Evolutionary conservation across 1,140 invertebrate species (phyloP).

Genomic region (Apis dorsata): DNA sequence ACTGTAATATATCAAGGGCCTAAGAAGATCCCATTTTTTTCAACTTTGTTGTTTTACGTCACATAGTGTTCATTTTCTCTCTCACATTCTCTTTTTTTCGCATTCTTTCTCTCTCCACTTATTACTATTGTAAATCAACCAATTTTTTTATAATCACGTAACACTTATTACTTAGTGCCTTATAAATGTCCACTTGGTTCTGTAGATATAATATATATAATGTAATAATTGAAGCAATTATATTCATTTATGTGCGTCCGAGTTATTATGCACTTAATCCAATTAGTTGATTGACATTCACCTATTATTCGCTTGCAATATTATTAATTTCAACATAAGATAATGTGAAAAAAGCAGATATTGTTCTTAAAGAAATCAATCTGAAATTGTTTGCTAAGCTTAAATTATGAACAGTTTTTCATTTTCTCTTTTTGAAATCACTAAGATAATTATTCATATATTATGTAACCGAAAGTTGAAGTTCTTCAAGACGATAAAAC

Average conservation of each 20-base stretch:
- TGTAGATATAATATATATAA: slow-evolving; percentile 41
- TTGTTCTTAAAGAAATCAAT: slow-evolving; percentile 4
- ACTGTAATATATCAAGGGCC: slow-evolving; percentile 57
- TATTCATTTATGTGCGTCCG: slow-evolving; percentile 61
- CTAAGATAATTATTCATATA: neutral
- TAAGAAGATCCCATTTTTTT: slow-evolving; percentile 45
- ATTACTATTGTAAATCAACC: slow-evolving; percentile 55
- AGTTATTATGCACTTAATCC: slow-evolving; percentile 59
- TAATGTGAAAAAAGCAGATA: slow-evolving; percentile 10
- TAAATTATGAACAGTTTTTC: neutral
- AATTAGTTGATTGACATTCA: slow-evolving; percentile 43
- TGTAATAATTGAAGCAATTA: slow-evolving; percentile 66
- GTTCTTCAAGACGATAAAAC: slow-evolving; percentile 41
- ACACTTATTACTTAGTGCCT: slow-evolving; percentile 66
- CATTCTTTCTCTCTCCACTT: slow-evolving; percentile 7
- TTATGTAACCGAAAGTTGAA: slow-evolving; percentile 32
- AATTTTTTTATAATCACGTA: slow-evolving; percentile 49
- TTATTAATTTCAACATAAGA: slow-evolving; percentile 17
- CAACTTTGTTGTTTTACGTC: slow-evolving; percentile 20
- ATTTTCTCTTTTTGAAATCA: neutral
- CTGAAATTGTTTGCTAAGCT: neutral
- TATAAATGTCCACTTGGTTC: slow-evolving; percentile 65
- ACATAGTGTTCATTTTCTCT: neutral
- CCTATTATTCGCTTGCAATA: slow-evolving; percentile 31
- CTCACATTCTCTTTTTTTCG: neutral